Conservation (phyloP, 2,797 vertebrate genomes). For the Enteromius viviparus region DNA sequence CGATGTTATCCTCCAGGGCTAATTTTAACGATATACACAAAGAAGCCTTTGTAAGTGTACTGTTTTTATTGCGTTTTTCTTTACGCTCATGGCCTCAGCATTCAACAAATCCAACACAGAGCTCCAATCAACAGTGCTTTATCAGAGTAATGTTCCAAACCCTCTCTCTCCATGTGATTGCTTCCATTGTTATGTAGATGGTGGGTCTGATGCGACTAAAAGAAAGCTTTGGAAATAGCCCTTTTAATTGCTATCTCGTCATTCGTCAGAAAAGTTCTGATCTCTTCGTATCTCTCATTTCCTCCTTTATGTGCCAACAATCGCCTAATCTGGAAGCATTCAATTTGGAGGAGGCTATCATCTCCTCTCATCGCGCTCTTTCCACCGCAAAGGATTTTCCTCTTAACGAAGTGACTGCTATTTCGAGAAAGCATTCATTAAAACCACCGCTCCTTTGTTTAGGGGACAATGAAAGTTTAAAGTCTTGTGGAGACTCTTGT, state of each 20-base stretch:
- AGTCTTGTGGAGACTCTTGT: conserved; percentile 54
- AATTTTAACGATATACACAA: conserved; percentile 2
- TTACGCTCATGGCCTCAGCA: conserved; percentile 29
- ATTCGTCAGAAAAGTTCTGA: conserved; percentile 33
- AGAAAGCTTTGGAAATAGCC: conserved; percentile 52
- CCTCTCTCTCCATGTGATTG: conserved; percentile 54
- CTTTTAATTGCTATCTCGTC: conserved; percentile 54
- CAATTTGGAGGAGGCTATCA: conserved; percentile 58
- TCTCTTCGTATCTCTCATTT: conserved; percentile 53
- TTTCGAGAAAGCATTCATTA: conserved; percentile 71
- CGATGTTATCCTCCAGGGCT: not conserved
- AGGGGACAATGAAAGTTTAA: conserved; percentile 65
- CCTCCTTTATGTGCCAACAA: conserved; percentile 57
- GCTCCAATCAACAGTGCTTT: conserved; percentile 54
- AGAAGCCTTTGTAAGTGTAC: conserved; percentile 21
- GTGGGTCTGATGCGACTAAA: conserved; percentile 37
- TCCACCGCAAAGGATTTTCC: conserved; percentile 37
- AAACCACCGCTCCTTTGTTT: conserved; percentile 65
- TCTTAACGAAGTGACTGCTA: conserved; percentile 52
- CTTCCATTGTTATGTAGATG: conserved; percentile 63
- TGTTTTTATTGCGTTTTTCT: conserved; percentile 23
- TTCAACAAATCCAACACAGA: conserved; percentile 22
- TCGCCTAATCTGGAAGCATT: conserved; percentile 62
- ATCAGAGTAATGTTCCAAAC: conserved; percentile 58
- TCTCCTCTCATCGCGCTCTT: conserved; percentile 43